These are phyloP conservation scores for Polymixis flavicincta DNA, from an alignment of 2,888 invertebrate genomes.

Conservation along the genomic window DNA sequence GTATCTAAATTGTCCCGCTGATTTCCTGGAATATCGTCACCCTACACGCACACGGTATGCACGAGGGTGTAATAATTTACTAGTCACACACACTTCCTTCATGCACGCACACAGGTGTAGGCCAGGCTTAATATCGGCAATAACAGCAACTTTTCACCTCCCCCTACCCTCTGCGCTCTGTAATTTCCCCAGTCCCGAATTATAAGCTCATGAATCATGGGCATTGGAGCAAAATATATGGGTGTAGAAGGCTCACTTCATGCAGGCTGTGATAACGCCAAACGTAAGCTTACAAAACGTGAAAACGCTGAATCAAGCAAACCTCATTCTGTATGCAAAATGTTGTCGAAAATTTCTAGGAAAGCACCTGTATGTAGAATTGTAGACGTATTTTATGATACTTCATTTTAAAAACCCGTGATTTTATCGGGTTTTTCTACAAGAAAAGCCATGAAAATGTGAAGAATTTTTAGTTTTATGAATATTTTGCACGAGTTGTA, in stretches of 20 bases:
- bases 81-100: conserved; percentile 69
- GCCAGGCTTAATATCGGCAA: conserved; percentile 83
- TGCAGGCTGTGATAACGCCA: neutral
- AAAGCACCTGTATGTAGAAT: neutral
- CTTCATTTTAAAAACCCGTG: too few species aligned
- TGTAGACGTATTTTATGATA: too few species aligned
- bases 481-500: neutral
- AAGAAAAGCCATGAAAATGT: neutral
- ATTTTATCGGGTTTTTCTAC: neutral
- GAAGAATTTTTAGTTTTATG: neutral
- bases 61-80: conserved; percentile 80
- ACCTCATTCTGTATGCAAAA: neutral
- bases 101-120: conserved; percentile 60
- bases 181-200: conserved; percentile 82
- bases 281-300: neutral
- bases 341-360: too few species aligned
- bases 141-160: conserved; percentile 78
- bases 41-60: conserved; percentile 71
- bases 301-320: neutral
- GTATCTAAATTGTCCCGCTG: conserved; percentile 62
- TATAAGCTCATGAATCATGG: conserved; percentile 84
- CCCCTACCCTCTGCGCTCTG: conserved; percentile 64
- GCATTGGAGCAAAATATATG: conserved; percentile 62
- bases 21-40: conserved; percentile 67
- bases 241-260: conserved; percentile 46